Evolutionary conservation across 1,140 invertebrate species (phyloP), one percentile per base, ranked within the genome.

Genomic region (Pseudomyrmex sp.): DNA sequence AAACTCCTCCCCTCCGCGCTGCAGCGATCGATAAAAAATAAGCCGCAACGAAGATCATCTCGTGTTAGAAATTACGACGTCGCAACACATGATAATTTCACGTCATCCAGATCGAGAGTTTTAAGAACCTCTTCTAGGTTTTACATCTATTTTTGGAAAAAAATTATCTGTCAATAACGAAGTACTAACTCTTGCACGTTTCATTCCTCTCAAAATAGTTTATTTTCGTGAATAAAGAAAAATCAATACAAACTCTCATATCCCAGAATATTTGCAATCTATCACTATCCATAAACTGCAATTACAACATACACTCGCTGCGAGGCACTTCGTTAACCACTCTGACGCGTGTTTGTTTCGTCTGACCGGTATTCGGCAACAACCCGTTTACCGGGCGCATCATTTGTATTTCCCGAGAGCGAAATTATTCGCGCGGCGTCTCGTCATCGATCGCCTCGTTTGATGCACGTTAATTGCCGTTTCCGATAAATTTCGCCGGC

Each of bases 401-500:
- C 48, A 23, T 46, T 54, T 44, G 35, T 77, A 15, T 77, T 46
- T 48, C 61, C 18, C 18, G 26, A 20, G 23, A 44, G 48, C 23
- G 48, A 66, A 69, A 77, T 77, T 68, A 69, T 77, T 68, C 63
- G 63, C 26, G 8, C 26, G 50, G 26, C 13, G n/a, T 54, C 63
- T 58, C 58, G 50, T 66, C 73, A 83, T 86, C 85, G 72, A 83
- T 76, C 85, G 77, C 12, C 50, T 74, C 54, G 80, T 79, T 84
- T 70, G 82, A 84, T 74, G 69, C 63, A 84, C 66, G 72, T 50
- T 87, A 88, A 87, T 87, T 87, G 82, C 82, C 62, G 68, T 46
- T 88, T 69, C 82, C 86, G 74, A 87, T 88, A 87, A 87, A 87
- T 84, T 77, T 87, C 74, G 69, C 59, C 70, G 79, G 75, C 69